Base-by-base conservation (phyloP, 2,113 vertebrate species). In the Perca flavescens region DNA sequence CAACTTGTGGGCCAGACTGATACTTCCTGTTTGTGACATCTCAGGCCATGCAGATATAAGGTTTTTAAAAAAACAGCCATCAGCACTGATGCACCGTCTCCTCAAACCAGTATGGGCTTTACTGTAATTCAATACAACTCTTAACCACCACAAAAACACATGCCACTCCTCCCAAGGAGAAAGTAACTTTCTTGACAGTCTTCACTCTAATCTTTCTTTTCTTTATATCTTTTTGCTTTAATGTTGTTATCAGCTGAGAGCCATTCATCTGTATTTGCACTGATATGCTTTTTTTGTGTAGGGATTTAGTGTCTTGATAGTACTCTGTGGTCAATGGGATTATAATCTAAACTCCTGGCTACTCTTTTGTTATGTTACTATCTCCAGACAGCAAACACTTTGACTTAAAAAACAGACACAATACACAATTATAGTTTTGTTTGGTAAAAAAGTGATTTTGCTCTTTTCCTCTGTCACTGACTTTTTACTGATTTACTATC, bases 221-320 rank as follows among this genome's bases (percentile, higher is more conserved):
- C 52, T n/a, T 56, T 49, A 22, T 21, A 21, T 77, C 47, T 52
- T 80, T 87, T 78, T 73, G 43, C 36, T 80, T 79, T 76, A 25
- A 66, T 25, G 25, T n/a, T n/a, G n/a, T n/a, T n/a, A n/a, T n/a
- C n/a, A n/a, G n/a, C n/a, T n/a, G n/a, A n/a, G n/a, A n/a, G n/a
- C n/a, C n/a, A n/a, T n/a, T n/a, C n/a, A n/a, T n/a, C n/a, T n/a
- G n/a, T n/a, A n/a, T n/a, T n/a, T n/a, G n/a, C n/a, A n/a, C n/a
- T 66, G 47, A 58, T 21, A 69, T 52, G 46, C 31, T 52, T 52
- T 54, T 68, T 28, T 28, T 25, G 46, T 5, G 19, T 34, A 34
- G 22, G 57, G 50, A 53, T 54, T 56, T 53, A 36, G 43, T 63
- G 52, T 54, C 52, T 56, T 25, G 53, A 50, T 71, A n/a, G 54